Conservation (phyloP, 92 coral and sea anemone genomes). For the Zoanthus sociatus region DNA sequence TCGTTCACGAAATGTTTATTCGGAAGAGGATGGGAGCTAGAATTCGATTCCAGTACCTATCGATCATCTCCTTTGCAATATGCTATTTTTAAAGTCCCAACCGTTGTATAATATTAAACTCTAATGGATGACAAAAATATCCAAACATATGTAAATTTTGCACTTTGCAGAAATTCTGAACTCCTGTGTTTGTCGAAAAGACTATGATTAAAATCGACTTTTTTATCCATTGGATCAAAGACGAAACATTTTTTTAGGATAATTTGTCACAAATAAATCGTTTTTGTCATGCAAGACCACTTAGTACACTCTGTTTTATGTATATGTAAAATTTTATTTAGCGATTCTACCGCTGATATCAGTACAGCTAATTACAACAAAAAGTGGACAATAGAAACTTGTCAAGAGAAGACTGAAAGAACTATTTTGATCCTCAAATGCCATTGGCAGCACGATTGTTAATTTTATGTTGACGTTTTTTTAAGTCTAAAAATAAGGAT, state of each 20-base stretch:
- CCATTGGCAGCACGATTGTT: slow-evolving; percentile 4
- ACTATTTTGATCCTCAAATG: background rate
- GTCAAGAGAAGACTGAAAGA: background rate
- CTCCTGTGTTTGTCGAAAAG: no score
- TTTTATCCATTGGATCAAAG: background rate
- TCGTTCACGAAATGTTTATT: no score
- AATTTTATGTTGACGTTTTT: background rate
- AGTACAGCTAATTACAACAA: background rate
- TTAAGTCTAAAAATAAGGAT: background rate
- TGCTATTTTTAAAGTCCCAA: no score
- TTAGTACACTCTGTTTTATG: background rate
- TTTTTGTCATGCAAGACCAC: background rate
- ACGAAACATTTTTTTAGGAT: background rate
- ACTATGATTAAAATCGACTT: no score
- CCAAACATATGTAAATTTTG: no score
- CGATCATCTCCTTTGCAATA: no score
- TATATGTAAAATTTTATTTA: background rate
- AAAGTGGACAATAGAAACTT: slow-evolving; percentile 5
- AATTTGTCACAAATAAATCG: background rate
- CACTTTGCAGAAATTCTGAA: no score
- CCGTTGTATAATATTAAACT: no score
- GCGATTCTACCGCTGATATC: background rate
- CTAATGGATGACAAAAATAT: no score
- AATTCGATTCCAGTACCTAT: no score
- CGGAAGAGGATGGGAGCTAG: no score